Conservation (phyloP, 2,888 invertebrate species). For the Malachius bipustulatus region DNA sequence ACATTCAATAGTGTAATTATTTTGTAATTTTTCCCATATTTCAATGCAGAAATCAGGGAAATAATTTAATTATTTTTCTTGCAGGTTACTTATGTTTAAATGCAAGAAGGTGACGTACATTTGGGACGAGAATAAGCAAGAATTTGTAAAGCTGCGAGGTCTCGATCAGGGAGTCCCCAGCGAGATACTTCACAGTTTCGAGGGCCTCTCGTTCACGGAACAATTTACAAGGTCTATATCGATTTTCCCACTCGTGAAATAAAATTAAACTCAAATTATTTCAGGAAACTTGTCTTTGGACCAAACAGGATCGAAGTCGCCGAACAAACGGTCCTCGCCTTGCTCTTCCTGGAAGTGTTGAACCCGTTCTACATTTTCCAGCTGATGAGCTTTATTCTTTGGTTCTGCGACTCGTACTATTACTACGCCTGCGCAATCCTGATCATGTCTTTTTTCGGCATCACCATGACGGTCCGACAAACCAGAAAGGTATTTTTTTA, state of each 20-base stretch:
- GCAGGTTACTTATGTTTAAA: conserved; percentile 47
- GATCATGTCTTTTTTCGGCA: conserved; percentile 71
- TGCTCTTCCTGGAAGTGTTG: conserved; percentile 70
- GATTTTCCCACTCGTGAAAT: conserved; percentile 19
- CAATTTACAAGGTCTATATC: conserved; percentile 51
- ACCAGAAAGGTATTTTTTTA: conserved; percentile 56
- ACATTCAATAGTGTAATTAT: too few species aligned
- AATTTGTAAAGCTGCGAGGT: conserved; percentile 61
- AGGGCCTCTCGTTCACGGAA: conserved; percentile 46
- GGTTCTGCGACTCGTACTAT: conserved; percentile 82
- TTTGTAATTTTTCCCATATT: too few species aligned
- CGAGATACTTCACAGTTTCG: conserved; percentile 50
- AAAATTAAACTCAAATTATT: too few species aligned
- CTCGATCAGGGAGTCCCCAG: conserved; percentile 57
- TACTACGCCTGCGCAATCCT: conserved; percentile 83
- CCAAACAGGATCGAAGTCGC: conserved; percentile 74
- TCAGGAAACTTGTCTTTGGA: conserved; percentile 69
- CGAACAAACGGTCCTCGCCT: conserved; percentile 55
- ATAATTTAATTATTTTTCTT: too few species aligned
- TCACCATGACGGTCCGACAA: conserved; percentile 71
- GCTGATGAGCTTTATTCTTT: conserved; percentile 77
- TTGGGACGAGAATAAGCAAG: conserved; percentile 59
- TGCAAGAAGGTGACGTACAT: conserved; percentile 77
- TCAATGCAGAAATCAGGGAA: too few species aligned
- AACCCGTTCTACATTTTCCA: conserved; percentile 96